Evolutionary conservation across 2,888 invertebrate genomes (phyloP).

Genomic region (Agrotis ipsilon): DNA sequence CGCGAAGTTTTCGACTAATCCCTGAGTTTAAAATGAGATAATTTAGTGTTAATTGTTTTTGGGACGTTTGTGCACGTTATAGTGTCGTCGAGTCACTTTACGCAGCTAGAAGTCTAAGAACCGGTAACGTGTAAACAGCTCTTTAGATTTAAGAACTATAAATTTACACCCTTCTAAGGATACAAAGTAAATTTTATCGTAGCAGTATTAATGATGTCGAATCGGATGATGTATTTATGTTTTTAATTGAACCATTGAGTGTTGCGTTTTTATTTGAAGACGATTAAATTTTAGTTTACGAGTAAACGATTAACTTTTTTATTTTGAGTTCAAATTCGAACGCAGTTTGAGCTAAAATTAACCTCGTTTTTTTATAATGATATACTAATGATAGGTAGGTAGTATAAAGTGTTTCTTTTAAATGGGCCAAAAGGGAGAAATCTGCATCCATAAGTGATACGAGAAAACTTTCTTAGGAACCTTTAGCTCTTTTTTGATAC

Average conservation of each 20-base stretch:
- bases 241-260: constrained; percentile 35
- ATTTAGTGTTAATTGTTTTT: constrained; percentile 28
- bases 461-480: too few species aligned
- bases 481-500: too few species aligned
- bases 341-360: constrained; percentile 13
- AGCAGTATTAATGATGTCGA: constrained; percentile 69
- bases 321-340: constrained; percentile 3
- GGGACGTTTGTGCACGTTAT: constrained; percentile 24
- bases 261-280: constrained; percentile 25
- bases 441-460: too few species aligned
- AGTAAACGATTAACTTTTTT: constrained; percentile 5
- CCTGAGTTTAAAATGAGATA: background rate
- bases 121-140: constrained; percentile 7
- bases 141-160: constrained; percentile 33
- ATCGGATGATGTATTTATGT: constrained; percentile 43
- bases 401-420: too few species aligned
- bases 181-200: constrained; percentile 15
- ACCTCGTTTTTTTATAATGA: constrained; percentile 21
- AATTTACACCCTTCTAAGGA: constrained; percentile 27
- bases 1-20: constrained; percentile 72
- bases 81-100: constrained; percentile 12
- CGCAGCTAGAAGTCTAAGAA: constrained; percentile 15
- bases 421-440: too few species aligned
- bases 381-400: constrained; percentile 27
- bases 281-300: constrained; percentile 28